Conservation (phyloP, 1,140 invertebrate species). For the Drosophila funebris region DNA sequence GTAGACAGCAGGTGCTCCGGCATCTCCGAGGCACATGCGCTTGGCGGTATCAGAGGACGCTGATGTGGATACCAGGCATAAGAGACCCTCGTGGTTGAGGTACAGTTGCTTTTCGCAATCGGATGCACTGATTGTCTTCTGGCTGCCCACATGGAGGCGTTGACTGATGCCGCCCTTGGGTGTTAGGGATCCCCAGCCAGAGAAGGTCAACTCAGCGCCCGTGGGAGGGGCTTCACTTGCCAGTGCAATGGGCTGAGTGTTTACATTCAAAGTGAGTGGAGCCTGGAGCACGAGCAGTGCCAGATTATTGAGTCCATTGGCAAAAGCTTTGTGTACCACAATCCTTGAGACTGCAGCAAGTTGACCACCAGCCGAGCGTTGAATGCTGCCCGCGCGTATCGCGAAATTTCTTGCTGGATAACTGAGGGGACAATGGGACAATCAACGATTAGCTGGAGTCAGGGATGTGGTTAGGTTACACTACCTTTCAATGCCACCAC, state of each 20-base stretch:
- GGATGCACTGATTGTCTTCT: conserved; percentile 31
- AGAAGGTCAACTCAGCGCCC: conserved; percentile 42
- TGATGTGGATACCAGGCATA: conserved; percentile 48
- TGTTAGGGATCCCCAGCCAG: conserved; percentile 63
- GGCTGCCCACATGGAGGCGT: conserved; percentile 52
- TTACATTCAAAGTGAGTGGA: conserved; percentile 47
- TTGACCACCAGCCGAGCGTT: conserved; percentile 64
- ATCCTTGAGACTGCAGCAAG: conserved; percentile 49
- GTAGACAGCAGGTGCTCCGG: conserved; percentile 72
- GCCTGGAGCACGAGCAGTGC: conserved; percentile 63
- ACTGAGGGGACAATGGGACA: conserved; percentile 18
- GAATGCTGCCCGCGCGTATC: conserved; percentile 69
- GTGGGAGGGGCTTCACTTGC: conserved; percentile 46
- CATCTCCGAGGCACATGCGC: conserved; percentile 68
- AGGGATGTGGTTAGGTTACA: not conserved
- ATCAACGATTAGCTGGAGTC: not conserved
- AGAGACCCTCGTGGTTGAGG: conserved; percentile 48
- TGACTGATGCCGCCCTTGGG: conserved; percentile 38
- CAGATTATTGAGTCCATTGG: conserved; percentile 57
- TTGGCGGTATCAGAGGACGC: not conserved
- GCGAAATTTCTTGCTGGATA: conserved; percentile 56
- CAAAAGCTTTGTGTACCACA: conserved; percentile 55
- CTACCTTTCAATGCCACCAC: conserved; percentile 64
- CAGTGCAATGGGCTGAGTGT: conserved; percentile 60
- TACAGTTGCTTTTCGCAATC: conserved; percentile 48